Evolutionary conservation across 2,888 invertebrate genomes (phyloP), one percentile per base, ranked within the genome.

Genomic region (Caenorhabditis angaria): DNA sequence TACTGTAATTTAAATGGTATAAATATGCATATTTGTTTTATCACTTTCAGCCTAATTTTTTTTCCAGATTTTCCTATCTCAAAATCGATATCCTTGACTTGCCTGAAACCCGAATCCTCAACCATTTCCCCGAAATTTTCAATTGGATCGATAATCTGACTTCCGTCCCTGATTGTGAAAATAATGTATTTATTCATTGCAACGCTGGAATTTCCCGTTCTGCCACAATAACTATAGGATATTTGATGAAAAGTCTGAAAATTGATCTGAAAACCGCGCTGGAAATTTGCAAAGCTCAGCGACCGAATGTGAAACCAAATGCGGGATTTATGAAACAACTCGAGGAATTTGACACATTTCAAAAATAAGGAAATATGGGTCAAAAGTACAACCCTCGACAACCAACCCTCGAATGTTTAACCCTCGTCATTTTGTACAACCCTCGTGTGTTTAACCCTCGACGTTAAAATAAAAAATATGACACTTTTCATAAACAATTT

Each of bases 191-290:
- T 47, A 79, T 87, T 18, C 87, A 87, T 65, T 87, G 87, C 70
- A 87, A 87, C 68, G 87, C 87, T 14, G 87, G 87, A 53, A 82
- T 87, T 1, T 89, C 89, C 8, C 82, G 89, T n/a, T 87, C 89
- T 10, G 84, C 88, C 0, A 85, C 88, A 1, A 83, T 89, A 59
- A 87, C 87, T 0, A 86, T 89, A 25, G 88, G 86, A 1, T 89
- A 89, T 70, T 77, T 87, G 51, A 87, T 87, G 80, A 69, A 70
- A 61, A 73, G 54, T n/a, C 67, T 67, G 5, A 41, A 62, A 8
- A 48, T 78, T 25, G 22, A 53, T 0, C 66, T 79, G 18, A 27
- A 50, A 22, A 72, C 78, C 20, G 83, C 89, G 8, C 87, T 89
- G 80, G 83, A 83, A 25, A 82, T 66, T 12, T 67, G 67, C n/a